Base-by-base conservation (phyloP, 2,888 invertebrate species). In the Gonocerus acuteangulatus region DNA sequence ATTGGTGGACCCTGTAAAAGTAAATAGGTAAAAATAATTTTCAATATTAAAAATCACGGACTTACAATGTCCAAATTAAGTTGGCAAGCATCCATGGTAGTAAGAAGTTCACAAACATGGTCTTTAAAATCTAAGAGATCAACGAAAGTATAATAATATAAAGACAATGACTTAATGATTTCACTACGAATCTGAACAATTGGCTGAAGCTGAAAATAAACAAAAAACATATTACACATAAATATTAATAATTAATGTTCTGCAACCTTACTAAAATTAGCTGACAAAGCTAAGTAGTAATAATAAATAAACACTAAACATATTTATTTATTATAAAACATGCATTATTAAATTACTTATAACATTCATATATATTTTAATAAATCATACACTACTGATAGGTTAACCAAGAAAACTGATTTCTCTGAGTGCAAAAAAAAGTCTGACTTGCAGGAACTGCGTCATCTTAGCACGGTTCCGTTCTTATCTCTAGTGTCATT, bases 61-160 rank as follows among this genome's bases (percentile, higher is more conserved):
- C 79, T 77, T 72, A 82, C 82, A 69, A 99, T 87, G 73, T 99
- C 96, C 69, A 99, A 77, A 69, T 91, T 87, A 36, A 97, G 84
- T 72, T 95, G 95, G 72, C 93, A 95, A 1, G 95, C 92, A 77
- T 97, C 95, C 86, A 99, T 94, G 18, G 91, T 91, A 11, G 96
- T 97, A 1, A 93, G 77, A 61, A 93, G 77, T 73, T 93, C 93
- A 72, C 88, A 87, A 0, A 93, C 90, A 78, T 90, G 89, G 72
- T 95, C 95, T 76, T 95, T 97, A 71, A 99, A 93, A 73, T 99
- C 97, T 60, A 99, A 78, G 45, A 99, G 80, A 78, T 99, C 99
- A 11, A 97, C 97, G 78, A 99, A 99, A 1, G 99, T 99, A 73
- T 95, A 95, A 73, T 99, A 99, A 73, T 99, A 99, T 6, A 99